Conservation (phyloP, 2,888 invertebrate genomes). For the Hypena proboscidalis region DNA sequence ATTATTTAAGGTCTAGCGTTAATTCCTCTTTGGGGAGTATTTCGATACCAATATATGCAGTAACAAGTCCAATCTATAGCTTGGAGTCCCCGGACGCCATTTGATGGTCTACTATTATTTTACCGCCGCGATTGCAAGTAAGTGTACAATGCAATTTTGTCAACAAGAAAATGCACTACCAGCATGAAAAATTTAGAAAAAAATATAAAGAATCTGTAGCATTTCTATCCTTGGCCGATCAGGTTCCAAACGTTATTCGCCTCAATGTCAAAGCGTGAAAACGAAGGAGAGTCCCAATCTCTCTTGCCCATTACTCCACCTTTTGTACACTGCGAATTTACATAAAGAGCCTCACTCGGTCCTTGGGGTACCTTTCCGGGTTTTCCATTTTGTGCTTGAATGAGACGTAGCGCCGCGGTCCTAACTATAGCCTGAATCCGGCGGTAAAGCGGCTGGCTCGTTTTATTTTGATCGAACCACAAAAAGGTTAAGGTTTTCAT, state of each 20-base stretch:
- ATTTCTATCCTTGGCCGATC: too few relatives aligned
- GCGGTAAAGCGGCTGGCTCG: constrained; percentile 60
- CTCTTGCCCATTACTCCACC: constrained; percentile 72
- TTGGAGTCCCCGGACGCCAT: constrained; percentile 52
- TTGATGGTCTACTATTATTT: constrained; percentile 57
- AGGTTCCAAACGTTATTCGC: too few relatives aligned
- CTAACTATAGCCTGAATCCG: constrained; percentile 66
- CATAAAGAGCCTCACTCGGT: constrained; percentile 76
- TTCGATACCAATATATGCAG: constrained; percentile 55
- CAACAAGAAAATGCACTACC: too few relatives aligned
- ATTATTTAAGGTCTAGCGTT: constrained; percentile 36
- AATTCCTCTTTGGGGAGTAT: constrained; percentile 53
- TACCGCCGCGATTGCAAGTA: constrained; percentile 40
- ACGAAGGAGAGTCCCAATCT: constrained; percentile 67
- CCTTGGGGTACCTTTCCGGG: constrained; percentile 79
- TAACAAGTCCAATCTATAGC: constrained; percentile 54
- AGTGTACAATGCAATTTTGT: too few relatives aligned
- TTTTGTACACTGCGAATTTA: constrained; percentile 77
- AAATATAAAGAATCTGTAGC: too few relatives aligned
- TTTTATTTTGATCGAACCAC: constrained; percentile 69
- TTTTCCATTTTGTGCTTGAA: constrained; percentile 79
- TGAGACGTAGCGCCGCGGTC: constrained; percentile 61
- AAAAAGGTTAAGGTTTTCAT: constrained; percentile 50
- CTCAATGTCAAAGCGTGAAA: constrained; percentile 62
- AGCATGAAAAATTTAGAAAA: neutral